Evolutionary conservation across 1,140 invertebrate genomes (phyloP).

Genomic region (Littorina saxatilis): DNA sequence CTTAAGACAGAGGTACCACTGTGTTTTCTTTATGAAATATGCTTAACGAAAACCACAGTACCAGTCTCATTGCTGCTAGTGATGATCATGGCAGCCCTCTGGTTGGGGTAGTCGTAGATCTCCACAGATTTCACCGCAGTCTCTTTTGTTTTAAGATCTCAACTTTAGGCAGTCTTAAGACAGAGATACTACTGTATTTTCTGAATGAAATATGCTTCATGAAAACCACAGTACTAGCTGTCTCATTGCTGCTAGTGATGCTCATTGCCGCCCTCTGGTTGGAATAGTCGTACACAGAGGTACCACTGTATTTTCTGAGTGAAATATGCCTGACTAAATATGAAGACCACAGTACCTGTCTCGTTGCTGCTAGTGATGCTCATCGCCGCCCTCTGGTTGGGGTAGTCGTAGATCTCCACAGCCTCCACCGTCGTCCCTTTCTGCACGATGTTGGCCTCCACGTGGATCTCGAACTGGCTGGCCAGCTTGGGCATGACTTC

Average conservation of each 20-base stretch:
- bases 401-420: constrained; percentile 24
- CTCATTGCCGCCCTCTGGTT: constrained; percentile 5
- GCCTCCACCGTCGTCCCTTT: background rate
- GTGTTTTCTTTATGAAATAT: no score
- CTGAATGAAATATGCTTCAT: no score
- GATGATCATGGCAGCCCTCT: constrained; percentile 16
- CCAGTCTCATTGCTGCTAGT: constrained; percentile 7
- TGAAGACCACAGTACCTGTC: background rate
- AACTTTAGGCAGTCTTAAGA: no score
- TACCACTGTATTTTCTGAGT: no score
- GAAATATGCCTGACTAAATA: no score
- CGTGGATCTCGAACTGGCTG: constrained; percentile 3
- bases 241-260: constrained; percentile 9
- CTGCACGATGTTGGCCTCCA: constrained; percentile 27
- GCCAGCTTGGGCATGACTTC: background rate
- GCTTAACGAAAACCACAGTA: background rate
- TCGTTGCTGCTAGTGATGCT: constrained; percentile 15
- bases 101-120: constrained; percentile 17
- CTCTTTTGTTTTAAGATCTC: no score
- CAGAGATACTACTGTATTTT: no score
- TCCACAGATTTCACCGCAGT: background rate
- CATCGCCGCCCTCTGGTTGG: background rate
- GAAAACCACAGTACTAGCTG: background rate
- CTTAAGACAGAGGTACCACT: no score
- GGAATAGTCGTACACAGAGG: constrained; percentile 19